A percentile compares a stretch with the other conserved stretches of the same genome.
These are phyloP conservation scores for Drosophila dunni DNA, from an alignment of 1,140 invertebrate genomes.

Conservation along the genomic window DNA sequence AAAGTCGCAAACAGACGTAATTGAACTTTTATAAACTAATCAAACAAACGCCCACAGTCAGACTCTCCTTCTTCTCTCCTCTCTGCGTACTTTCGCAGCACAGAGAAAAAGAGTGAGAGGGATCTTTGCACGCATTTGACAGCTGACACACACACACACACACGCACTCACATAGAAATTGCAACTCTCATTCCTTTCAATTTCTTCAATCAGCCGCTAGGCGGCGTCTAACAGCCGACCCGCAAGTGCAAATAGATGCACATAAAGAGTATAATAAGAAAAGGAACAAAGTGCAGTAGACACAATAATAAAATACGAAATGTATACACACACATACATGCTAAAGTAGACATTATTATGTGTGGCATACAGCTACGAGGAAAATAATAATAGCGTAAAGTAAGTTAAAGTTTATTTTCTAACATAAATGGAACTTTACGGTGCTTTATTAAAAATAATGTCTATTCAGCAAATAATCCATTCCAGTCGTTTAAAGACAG, in stretches of 20 bases:
- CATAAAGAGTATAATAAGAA: slow-evolving; percentile 36
- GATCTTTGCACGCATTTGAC: slow-evolving; percentile 37
- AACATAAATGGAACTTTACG: no score
- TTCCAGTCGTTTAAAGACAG: no score
- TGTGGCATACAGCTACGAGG: neutral
- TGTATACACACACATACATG: neutral
- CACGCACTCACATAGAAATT: slow-evolving; percentile 16
- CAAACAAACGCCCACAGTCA: slow-evolving; percentile 60
- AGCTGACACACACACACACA: slow-evolving; percentile 34
- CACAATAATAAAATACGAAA: slow-evolving; percentile 13
- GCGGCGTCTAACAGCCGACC: slow-evolving; percentile 32
- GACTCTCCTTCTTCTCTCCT: slow-evolving; percentile 6
- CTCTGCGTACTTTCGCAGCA: slow-evolving; percentile 11
- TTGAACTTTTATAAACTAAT: slow-evolving; percentile 83
- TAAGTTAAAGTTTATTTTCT: no score
- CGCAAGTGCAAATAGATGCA: slow-evolving; percentile 48
- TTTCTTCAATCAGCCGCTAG: slow-evolving; percentile 69
- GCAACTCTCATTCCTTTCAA: slow-evolving; percentile 43
- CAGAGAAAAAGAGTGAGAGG: no score
- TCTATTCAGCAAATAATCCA: no score
- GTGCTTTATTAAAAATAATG: no score
- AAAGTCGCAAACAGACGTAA: slow-evolving; percentile 49
- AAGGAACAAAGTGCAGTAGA: slow-evolving; percentile 41
- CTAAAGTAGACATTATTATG: neutral
- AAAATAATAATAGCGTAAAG: no score